These are phyloP conservation scores for Vireo griseus DNA, from an alignment of 2,797 vertebrate species.

Conservation along the genomic window DNA sequence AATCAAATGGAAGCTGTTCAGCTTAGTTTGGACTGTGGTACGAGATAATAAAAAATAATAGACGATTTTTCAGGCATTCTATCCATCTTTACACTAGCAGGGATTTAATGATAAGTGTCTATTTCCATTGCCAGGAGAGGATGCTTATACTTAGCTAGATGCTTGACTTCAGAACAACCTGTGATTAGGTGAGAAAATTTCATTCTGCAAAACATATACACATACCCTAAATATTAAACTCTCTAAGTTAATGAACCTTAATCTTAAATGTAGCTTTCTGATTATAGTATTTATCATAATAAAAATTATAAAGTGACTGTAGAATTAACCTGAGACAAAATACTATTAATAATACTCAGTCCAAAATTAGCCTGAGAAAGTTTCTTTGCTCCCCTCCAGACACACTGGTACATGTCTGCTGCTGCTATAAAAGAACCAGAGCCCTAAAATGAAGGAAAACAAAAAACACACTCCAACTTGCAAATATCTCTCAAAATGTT, in stretches of 20 bases:
- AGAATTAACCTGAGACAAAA: not conserved
- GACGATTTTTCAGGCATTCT: not conserved
- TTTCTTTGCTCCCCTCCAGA: not conserved
- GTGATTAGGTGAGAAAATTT: not conserved
- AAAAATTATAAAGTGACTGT: not conserved
- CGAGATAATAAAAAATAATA: not conserved
- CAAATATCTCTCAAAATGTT: conserved; percentile 23
- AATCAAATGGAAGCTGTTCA: not conserved
- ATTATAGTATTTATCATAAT: not conserved
- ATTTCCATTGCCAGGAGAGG: not conserved
- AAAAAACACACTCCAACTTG: not conserved
- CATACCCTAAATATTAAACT: not conserved
- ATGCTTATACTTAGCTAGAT: not conserved
- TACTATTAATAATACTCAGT: conserved; percentile 11
- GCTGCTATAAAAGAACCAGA: not conserved
- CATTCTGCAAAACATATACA: not conserved
- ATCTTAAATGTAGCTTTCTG: not conserved
- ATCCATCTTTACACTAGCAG: not conserved
- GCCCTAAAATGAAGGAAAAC: not conserved
- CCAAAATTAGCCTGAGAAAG: conserved; percentile 21
- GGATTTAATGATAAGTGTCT: not conserved
- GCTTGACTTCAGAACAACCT: not conserved
- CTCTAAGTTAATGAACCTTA: not conserved
- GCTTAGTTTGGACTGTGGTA: not conserved
- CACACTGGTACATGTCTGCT: not conserved